Base-by-base conservation (phyloP, 1,140 invertebrate species). In the Trachymyrmex cornetzi region DNA sequence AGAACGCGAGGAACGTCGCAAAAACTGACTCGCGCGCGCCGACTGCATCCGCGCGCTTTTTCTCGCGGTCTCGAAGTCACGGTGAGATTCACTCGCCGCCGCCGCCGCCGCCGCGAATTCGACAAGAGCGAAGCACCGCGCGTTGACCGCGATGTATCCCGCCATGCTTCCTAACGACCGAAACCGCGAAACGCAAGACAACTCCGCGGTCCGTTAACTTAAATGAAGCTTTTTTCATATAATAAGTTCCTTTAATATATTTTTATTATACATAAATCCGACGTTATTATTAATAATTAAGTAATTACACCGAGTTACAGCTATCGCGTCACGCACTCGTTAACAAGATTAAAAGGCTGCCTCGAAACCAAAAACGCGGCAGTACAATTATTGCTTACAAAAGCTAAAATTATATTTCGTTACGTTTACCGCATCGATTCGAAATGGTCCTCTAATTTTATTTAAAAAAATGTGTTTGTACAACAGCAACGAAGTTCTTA, bases 1-100 rank as follows among this genome's bases (percentile, higher is more conserved):
- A 66, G 79, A 79, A 75, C 27, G 71, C 77, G 64, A n/a, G 2
- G 6, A 30, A 57, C 63, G n/a, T 53, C 77, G 48, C 44, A 57
- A 81, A 82, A 82, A 72, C n/a, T 7, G 34, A 6, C 67, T 72
- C 34, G 34, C 55, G 87, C 50, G n/a, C 77, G 12, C 48, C 55
- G 24, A 59, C 57, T 48, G 57, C 66, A 84, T 61, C 67, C 24
- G 66, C 27, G 59, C 57, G n/a, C 34, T 77, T 77, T 50, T 61
- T 77, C 72, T 27, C 30, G 38, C 57, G 6, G 38, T 6, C 64
- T 48, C 59, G 11, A 12, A 67, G 57, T 77, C 63, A 66, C 48
- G 72, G 59, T 66, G 27, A 77, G 59, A 85, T 61, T 75, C 69
- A 22, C 69, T 57, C 80, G 53, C 53, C 14, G 16, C 53, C 53